Evolutionary conservation across 2,113 vertebrate genomes (phyloP).

Genomic region (Rana temporaria): DNA sequence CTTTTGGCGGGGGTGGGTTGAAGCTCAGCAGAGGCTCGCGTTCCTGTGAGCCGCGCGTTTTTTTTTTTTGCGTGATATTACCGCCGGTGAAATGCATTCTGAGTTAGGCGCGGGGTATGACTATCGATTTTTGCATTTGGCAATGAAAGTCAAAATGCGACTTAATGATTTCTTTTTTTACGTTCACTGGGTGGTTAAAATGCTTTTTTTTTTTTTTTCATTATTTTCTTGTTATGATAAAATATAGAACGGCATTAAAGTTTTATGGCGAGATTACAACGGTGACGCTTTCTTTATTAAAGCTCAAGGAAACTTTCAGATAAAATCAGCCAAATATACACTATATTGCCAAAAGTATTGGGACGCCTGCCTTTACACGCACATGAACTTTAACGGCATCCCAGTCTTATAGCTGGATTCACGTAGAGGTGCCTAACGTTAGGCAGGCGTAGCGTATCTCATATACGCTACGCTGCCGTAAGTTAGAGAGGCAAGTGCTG

Average conservation of each 20-base stretch:
- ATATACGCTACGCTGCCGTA: too few species aligned
- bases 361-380: too few species aligned
- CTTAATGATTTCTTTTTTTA: constrained; percentile 28
- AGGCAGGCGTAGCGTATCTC: too few species aligned
- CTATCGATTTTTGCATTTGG: constrained; percentile 5
- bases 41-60: neutral
- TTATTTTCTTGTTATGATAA: constrained; percentile 33
- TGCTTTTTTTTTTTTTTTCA: neutral
- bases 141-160: constrained; percentile 4
- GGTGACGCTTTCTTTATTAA: neutral
- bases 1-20: neutral
- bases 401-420: too few species aligned
- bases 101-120: neutral
- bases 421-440: too few species aligned
- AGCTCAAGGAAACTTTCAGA: neutral
- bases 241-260: neutral
- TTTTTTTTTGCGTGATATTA: neutral
- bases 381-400: too few species aligned
- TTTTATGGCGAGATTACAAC: neutral
- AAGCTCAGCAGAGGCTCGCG: neutral
- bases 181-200: neutral
- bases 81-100: neutral
- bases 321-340: too few species aligned
- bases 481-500: too few species aligned
- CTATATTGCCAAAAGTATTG: too few species aligned